Evolutionary conservation across 2,888 invertebrate genomes (phyloP).

Genomic region (Andrena marginata): DNA sequence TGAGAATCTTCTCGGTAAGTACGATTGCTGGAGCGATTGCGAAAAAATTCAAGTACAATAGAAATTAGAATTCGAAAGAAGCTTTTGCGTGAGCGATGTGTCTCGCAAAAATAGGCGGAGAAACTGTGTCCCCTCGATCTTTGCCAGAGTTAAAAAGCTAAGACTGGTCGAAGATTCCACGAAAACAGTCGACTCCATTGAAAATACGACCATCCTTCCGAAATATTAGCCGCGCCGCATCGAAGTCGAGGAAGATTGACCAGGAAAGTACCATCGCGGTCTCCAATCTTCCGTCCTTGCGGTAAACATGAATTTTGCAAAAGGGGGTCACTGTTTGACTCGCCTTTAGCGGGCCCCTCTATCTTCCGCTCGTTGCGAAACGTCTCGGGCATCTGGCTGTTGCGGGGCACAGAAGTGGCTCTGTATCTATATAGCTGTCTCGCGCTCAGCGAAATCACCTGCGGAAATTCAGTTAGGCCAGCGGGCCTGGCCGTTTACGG

Average conservation of each 20-base stretch:
- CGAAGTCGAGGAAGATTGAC: too few species aligned
- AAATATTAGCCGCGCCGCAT: too few species aligned
- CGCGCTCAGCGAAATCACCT: conserved; percentile 53
- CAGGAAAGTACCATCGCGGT: too few species aligned
- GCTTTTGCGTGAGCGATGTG: too few species aligned
- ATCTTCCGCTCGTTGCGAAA: not conserved
- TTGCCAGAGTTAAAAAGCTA: too few species aligned
- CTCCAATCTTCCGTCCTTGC: not conserved
- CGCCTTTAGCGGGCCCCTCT: not conserved
- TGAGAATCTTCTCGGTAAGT: not conserved
- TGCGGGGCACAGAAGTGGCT: conserved; percentile 8
- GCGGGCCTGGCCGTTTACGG: conserved; percentile 53
- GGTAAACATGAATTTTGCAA: not conserved
- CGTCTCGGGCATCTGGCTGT: not conserved
- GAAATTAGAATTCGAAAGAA: not conserved
- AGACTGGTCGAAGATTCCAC: too few species aligned
- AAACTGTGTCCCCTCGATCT: too few species aligned
- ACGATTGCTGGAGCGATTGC: not conserved
- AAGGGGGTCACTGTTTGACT: not conserved
- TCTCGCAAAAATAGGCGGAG: too few species aligned
- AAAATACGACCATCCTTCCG: too few species aligned
- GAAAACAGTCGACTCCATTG: too few species aligned
- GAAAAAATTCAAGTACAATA: not conserved
- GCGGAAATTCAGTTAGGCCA: conserved; percentile 67
- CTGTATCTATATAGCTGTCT: conserved; percentile 28